Conservation (phyloP, 1,140 invertebrate genomes). For the Holotrichia oblita region DNA sequence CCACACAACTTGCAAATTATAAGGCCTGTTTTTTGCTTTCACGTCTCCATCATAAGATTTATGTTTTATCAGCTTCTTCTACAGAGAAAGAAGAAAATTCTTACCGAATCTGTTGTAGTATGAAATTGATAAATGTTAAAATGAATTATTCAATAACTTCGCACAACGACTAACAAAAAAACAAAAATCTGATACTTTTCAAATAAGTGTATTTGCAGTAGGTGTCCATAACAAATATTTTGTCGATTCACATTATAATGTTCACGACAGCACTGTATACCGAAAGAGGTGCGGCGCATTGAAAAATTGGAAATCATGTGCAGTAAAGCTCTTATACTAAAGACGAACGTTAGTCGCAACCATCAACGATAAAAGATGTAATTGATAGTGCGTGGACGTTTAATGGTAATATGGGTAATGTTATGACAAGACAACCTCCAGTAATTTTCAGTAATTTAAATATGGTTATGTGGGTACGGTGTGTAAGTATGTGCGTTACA, state of each 20-base stretch:
- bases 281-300: not conserved
- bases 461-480: not conserved
- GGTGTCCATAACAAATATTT: not conserved
- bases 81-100: too few species aligned
- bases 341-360: not conserved
- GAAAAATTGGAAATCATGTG: slow-evolving; percentile 3
- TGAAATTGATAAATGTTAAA: too few species aligned
- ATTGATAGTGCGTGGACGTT: slow-evolving; percentile 6
- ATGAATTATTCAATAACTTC: too few species aligned
- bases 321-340: not conserved
- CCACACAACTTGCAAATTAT: too few species aligned
- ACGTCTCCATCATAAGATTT: too few species aligned
- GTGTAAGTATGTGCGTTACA: not conserved
- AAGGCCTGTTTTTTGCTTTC: too few species aligned
- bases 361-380: slow-evolving; percentile 10
- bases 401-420: not conserved
- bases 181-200: too few species aligned
- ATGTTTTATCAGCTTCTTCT: too few species aligned
- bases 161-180: too few species aligned
- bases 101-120: too few species aligned
- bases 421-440: slow-evolving; percentile 1
- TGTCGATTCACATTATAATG: not conserved
- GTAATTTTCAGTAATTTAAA: not conserved
- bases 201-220: too few species aligned
- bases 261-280: not conserved